Evolutionary conservation across 2,888 invertebrate genomes (phyloP).

Genomic region (Ochropacha duplaris): DNA sequence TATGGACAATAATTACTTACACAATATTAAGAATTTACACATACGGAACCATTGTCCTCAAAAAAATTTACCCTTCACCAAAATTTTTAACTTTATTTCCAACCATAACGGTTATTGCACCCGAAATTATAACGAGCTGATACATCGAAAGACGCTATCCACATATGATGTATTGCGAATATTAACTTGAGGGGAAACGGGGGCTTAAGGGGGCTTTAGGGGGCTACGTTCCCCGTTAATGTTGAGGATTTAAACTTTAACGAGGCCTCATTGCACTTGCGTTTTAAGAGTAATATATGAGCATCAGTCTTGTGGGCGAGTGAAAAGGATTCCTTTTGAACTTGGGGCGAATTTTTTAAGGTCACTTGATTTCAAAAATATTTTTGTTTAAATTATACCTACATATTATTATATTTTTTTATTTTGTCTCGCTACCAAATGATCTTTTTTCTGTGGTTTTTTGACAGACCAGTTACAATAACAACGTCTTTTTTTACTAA

Average conservation of each 20-base stretch:
- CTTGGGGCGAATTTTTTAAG: background rate
- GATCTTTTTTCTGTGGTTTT: no score
- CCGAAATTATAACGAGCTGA: slow-evolving; percentile 52
- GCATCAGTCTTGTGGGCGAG: background rate
- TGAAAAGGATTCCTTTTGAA: background rate
- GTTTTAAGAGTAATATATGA: background rate
- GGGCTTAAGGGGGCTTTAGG: background rate
- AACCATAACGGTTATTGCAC: slow-evolving; percentile 45
- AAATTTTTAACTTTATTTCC: slow-evolving; percentile 33
- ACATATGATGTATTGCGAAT: slow-evolving; percentile 42
- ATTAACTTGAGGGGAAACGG: slow-evolving; percentile 23
- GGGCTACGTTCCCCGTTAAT: background rate
- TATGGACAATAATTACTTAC: no score
- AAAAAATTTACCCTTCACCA: background rate
- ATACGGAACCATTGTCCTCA: background rate
- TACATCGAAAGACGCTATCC: slow-evolving; percentile 39
- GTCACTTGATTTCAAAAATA: background rate
- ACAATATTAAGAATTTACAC: background rate
- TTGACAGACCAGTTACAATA: no score
- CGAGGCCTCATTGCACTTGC: background rate
- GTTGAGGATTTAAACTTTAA: background rate
- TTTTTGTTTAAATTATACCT: background rate
- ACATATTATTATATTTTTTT: no score
- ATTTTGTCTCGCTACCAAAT: no score
- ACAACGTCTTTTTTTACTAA: no score